Evolutionary conservation across 2,797 vertebrate species (phyloP).

Genomic region (Diplodus puntazzo): DNA sequence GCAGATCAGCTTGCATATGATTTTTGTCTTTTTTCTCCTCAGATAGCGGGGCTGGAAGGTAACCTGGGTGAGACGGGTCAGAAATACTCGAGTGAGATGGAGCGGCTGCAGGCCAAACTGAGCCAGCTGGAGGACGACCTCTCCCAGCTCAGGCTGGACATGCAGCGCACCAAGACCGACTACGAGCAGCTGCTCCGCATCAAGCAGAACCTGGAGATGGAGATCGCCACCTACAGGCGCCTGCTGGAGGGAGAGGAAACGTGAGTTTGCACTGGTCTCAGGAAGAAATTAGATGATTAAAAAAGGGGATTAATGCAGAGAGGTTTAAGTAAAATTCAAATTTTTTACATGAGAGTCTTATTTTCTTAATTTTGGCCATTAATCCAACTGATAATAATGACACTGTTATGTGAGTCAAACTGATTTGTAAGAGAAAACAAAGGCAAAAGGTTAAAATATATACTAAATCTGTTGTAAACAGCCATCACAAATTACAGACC

Average conservation of each 20-base stretch:
- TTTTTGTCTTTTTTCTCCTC: conserved; percentile 6
- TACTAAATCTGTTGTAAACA: neutral
- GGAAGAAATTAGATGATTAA: too few species aligned
- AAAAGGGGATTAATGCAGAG: neutral
- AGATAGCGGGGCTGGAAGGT: conserved; percentile 84
- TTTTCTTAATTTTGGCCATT: neutral
- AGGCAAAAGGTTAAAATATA: neutral
- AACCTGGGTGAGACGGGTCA: conserved; percentile 85
- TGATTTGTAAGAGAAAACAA: neutral
- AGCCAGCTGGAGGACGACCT: conserved; percentile 88
- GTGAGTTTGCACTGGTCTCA: conserved; percentile 63
- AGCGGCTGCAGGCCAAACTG: conserved; percentile 85
- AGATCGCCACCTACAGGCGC: conserved; percentile 88
- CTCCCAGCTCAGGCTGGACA: conserved; percentile 85
- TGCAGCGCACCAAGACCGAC: conserved; percentile 89
- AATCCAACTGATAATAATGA: neutral
- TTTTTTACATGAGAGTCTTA: neutral
- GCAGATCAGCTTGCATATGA: neutral
- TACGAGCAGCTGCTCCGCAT: conserved; percentile 88
- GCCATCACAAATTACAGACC: neutral
- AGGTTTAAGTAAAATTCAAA: neutral
- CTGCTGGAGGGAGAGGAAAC: conserved; percentile 86
- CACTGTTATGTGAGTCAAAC: neutral
- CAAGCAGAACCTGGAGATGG: conserved; percentile 89
- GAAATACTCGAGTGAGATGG: conserved; percentile 86